Base-by-base conservation (phyloP, 2,113 vertebrate species). In the Psittacula cyanocephala region DNA sequence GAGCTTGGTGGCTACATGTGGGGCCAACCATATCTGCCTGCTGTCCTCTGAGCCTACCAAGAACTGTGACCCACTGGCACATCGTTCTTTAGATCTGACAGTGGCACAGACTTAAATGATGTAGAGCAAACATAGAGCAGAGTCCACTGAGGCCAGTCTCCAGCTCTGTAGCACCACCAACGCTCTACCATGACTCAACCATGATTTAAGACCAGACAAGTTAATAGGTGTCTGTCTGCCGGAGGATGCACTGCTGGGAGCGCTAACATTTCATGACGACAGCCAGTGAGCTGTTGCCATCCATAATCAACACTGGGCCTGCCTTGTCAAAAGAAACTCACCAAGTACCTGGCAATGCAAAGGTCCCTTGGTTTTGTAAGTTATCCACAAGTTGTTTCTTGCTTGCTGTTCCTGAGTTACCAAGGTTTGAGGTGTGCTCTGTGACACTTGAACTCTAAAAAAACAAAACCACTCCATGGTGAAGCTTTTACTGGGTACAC, bases 31-130 rank as follows among this genome's bases (percentile, higher is more conserved):
- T 22, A 28, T n/a, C 52, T 49, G 6, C 33, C 20, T 57, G 23
- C 27, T 41, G 11, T 53, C 35, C 24, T 63, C 60, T 13, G 24
- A 69, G 49, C 60, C 67, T 29, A 18, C 27, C 13, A 33, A 70
- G 39, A 63, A 52, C 31, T 3, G 0, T 0, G 2, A 25, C 24
- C 39, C 25, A 14, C 41, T 2, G 0, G 17, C 43, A 13, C 28
- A 8, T 41, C 8, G 0, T n/a, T 41, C 35, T 43, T 59, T 20
- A 59, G 33, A 35, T 3, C 79, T 79, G 64, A 19, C 6, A 2
- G 19, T 35, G 39, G 31, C 44, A 2, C 3, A 31, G 50, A 18
- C 33, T 37, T 60, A 17, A 70, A 52, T 4, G 27, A 6, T 16
- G 41, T 27, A 85, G 60, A 55, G 2, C 28, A 55, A 77, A 29